Base-by-base conservation (phyloP, 2,113 vertebrate genomes). In the Sterna hirundo region DNA sequence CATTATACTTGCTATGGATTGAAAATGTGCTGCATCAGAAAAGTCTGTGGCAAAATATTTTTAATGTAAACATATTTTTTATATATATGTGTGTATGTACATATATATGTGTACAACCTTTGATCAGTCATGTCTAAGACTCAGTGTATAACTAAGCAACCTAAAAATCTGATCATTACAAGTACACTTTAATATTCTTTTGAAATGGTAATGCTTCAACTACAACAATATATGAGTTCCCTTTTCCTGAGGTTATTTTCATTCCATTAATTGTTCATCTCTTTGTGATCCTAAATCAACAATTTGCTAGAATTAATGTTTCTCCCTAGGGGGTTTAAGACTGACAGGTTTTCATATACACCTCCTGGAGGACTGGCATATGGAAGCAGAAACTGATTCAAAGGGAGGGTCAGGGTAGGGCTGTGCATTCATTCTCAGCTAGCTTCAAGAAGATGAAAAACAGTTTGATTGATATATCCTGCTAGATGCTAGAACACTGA, bases 371-470 rank as follows among this genome's bases (percentile, higher is more conserved):
- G 66, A 93, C 82, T 90, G 68, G 22, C 66, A 70, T 62, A 76
- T 42, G 44, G 74, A 95, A 60, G 86, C 65, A 96, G 70, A 97
- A 95, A 94, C 75, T 92, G 86, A 88, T 96, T 95, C 83, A 44
- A 78, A 91, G 74, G 46, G 60, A 96, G 23, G 65, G 21, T 92
- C 76, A 94, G 29, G 47, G 75, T 81, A 89, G 55, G 42, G 25
- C 60, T 88, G 57, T 93, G 20, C 72, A 91, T 86, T 72, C 46
- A 83, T 90, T 93, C 58, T 92, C 61, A 93, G 60, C 49, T 78
- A 89, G 68, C 72, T 96, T 52, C 42, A 88, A 75, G 54, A 96
- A 83, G 69, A 86, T 44, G 46, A 91, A 95, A 95, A 93, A 2
- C n/a, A 82, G 13, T 83, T 93, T 94, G 77, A 79, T 90, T 94